Base-by-base conservation (phyloP, 2,797 vertebrate species). In the Onychomys arenicola region DNA sequence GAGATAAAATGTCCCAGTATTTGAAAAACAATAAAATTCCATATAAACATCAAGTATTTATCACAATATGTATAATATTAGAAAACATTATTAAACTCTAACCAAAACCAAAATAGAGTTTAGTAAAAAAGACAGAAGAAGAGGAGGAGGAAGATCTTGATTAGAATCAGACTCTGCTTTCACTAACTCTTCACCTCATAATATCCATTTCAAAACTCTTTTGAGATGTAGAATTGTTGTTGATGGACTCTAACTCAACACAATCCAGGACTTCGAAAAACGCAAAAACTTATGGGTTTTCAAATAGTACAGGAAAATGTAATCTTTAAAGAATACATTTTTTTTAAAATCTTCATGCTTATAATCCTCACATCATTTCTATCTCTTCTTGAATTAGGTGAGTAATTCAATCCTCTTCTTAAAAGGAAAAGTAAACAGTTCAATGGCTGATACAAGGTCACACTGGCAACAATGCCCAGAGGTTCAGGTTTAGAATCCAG, bases 131-230 rank as follows among this genome's bases (percentile, higher is more conserved):
- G 27, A 46, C 63, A 27, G 1, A 37, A 27, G 12, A 57, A 3
- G n/a, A 40, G 12, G 6, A 37, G 3, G 21, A 80, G 78, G 89
- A 37, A 78, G 65, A 10, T 76, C 40, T 91, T 96, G 69, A 96
- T 71, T 77, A 94, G 77, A 93, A 69, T 40, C 89, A 97, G 91
- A 88, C 52, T 95, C 90, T 96, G 90, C 57, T 97, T 97, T 96
- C 89, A 93, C 94, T 97, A 94, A 65, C 87, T 88, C 55, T 16
- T 87, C 93, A 97, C 77, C 89, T 91, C 90, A 86, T 96, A 92
- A 95, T 94, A 88, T 40, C 87, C 65, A 92, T 92, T 94, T 82
- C 82, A 81, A 96, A 96, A 83, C 10, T 57, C 77, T 93, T 93
- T 83, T 85, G 37, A 95, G 82, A 96, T 32, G 16, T 37, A 75